phyloP scores from a whole-genome alignment of 2,113 vertebrate species.

The Circaetus gallicus region DNA sequence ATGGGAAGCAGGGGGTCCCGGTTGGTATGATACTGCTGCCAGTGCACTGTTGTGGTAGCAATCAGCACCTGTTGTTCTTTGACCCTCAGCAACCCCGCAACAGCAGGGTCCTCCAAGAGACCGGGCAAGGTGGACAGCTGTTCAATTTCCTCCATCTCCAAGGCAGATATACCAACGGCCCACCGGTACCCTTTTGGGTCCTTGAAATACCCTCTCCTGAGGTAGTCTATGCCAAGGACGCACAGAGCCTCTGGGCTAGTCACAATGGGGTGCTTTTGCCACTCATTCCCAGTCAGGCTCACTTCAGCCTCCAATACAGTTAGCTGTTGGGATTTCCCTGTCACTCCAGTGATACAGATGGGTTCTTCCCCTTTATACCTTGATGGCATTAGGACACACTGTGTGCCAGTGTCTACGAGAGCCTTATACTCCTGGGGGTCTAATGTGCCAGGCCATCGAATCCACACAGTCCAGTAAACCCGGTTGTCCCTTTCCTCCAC shows the following conservation, averaged over 20 bases:
- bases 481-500: too few species aligned
- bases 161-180: not conserved
- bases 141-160: not conserved
- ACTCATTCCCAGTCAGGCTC: too few species aligned
- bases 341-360: not conserved
- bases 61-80: not conserved
- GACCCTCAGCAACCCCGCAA: not conserved
- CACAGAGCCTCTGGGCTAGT: not conserved
- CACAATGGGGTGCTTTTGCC: not conserved
- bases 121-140: not conserved
- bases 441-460: not conserved
- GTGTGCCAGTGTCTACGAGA: not conserved
- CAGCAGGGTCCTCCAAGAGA: not conserved
- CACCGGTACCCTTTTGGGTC: not conserved
- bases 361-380: not conserved
- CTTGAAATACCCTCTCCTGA: not conserved
- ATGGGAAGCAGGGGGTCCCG: too few species aligned
- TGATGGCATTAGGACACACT: not conserved
- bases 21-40: not conserved
- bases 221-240: not conserved
- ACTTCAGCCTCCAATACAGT: too few species aligned
- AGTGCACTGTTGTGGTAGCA: fast-evolving
- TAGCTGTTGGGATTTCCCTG: too few species aligned
- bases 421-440: not conserved
- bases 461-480: too few species aligned